phyloP scores from a whole-genome alignment of 1,140 invertebrate species.

The Eumaeus atala region DNA sequence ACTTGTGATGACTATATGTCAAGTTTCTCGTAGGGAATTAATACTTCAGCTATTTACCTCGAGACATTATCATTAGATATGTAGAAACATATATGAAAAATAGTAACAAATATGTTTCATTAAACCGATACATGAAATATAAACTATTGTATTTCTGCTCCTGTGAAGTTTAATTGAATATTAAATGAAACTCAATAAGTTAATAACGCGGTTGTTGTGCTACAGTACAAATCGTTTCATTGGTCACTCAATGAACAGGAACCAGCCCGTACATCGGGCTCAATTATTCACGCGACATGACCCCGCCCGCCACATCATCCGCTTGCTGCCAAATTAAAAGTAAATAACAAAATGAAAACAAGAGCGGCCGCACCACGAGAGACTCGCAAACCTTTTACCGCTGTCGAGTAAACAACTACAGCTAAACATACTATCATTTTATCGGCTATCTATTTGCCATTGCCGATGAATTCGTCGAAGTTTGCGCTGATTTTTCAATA shows the following conservation, averaged over 20 bases:
- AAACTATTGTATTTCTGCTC: too few relatives aligned
- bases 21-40: too few relatives aligned
- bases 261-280: conserved; percentile 46
- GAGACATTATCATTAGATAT: too few relatives aligned
- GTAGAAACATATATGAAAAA: too few relatives aligned
- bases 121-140: too few relatives aligned
- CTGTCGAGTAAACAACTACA: conserved; percentile 64
- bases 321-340: conserved; percentile 74
- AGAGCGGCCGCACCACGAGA: conserved; percentile 54
- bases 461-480: conserved; percentile 39
- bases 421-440: conserved; percentile 69
- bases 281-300: conserved; percentile 67
- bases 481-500: conserved; percentile 10
- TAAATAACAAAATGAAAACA: conserved; percentile 74
- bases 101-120: too few relatives aligned
- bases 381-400: conserved; percentile 73
- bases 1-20: too few relatives aligned
- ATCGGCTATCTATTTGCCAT: conserved; percentile 63
- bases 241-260: conserved; percentile 13
- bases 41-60: too few relatives aligned
- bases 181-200: background rate
- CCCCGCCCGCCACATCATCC: conserved; percentile 60
- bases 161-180: too few relatives aligned
- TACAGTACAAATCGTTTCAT: background rate
- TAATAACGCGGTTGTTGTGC: background rate